phyloP scores from a whole-genome alignment of 2,797 vertebrate species.

The Lepus townsendii region DNA sequence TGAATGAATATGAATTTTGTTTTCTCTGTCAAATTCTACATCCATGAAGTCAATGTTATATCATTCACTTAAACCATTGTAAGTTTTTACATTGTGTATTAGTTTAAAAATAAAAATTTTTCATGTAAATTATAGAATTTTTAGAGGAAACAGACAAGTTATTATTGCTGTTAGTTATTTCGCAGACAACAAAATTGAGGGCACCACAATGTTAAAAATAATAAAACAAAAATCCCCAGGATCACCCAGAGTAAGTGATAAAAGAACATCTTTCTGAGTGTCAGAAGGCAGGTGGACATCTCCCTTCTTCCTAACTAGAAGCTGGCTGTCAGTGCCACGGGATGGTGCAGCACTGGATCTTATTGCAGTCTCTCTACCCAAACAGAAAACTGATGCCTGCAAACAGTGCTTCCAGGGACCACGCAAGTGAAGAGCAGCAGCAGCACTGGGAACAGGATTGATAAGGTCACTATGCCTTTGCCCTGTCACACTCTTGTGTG shows the following conservation, averaged over 20 bases:
- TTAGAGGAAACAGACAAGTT: background rate
- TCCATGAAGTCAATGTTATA: background rate
- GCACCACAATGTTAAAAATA: background rate
- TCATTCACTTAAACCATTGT: background rate
- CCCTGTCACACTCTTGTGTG: too few species aligned
- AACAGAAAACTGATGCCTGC: background rate
- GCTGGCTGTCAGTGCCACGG: rapidly evolving
- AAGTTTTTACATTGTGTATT: background rate
- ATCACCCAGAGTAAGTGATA: background rate
- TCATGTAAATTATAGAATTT: background rate
- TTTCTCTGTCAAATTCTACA: background rate
- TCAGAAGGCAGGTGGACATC: rapidly evolving
- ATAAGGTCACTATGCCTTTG: too few species aligned
- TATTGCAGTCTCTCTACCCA: background rate
- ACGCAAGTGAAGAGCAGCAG: background rate
- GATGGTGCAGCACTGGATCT: background rate
- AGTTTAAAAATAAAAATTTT: slow-evolving; percentile 38
- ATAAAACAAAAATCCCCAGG: background rate
- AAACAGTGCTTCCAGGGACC: background rate
- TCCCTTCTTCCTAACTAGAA: background rate
- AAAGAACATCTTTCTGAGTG: background rate
- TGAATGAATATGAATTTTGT: background rate
- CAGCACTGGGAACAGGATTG: background rate
- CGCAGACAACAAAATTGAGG: background rate
- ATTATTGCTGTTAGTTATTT: background rate